Percentiles rank a stretch among this genome's conserved stretches.
Conservation (phyloP, 2,113 vertebrate genomes). For the Pelvicachromis taeniatus region DNA sequence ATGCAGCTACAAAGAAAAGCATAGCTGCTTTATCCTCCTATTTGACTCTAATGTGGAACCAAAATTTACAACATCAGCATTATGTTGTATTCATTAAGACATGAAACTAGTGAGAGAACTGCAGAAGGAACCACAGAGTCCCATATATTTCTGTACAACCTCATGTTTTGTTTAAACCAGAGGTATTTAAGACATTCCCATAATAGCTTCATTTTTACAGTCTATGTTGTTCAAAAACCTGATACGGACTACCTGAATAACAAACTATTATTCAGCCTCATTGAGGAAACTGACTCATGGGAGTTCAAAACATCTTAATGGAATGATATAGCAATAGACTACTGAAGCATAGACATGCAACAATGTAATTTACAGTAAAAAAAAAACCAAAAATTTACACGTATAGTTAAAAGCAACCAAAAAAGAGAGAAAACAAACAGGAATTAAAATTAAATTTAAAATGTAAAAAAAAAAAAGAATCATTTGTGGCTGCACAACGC, state of each 20-base stretch:
- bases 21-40: neutral
- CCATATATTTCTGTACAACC: neutral
- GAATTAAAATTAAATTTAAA: neutral
- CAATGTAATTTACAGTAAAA: neutral
- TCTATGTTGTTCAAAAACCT: neutral
- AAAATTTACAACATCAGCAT: neutral
- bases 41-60: neutral
- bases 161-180: neutral
- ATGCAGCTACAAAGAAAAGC: neutral
- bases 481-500: neutral
- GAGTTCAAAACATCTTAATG: neutral
- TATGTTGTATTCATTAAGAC: neutral
- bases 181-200: neutral
- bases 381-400: neutral
- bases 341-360: neutral
- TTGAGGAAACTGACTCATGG: neutral
- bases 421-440: neutral
- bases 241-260: neutral
- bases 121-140: neutral
- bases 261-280: neutral
- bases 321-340: neutral
- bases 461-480: neutral
- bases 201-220: neutral
- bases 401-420: neutral
- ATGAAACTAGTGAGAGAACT: neutral